Conservation (phyloP, 2,888 invertebrate genomes). For the Augiades crinisus region DNA sequence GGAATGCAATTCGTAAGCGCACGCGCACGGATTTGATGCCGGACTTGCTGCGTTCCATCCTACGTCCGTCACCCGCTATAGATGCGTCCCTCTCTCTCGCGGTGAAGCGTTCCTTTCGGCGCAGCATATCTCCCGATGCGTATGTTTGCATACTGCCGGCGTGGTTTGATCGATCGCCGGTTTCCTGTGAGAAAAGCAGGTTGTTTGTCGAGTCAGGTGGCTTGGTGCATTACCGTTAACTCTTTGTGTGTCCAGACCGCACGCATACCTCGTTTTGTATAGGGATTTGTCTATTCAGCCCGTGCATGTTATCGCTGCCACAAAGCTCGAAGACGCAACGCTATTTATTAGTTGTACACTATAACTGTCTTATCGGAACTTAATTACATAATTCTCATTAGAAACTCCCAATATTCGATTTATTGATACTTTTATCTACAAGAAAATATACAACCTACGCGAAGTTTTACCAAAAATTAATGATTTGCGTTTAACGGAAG, state of each 20-base stretch:
- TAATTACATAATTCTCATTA: too few species aligned
- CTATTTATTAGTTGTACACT: too few species aligned
- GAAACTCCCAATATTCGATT: too few species aligned
- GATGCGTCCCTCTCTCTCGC: constrained; percentile 52
- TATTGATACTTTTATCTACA: too few species aligned
- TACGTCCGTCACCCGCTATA: constrained; percentile 46
- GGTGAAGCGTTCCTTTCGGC: constrained; percentile 48
- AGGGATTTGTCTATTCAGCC: constrained; percentile 31
- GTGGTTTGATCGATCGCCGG: constrained; percentile 71
- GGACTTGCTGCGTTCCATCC: constrained; percentile 62
- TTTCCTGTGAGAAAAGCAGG: constrained; percentile 74
- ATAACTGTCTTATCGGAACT: too few species aligned
- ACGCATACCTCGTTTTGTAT: constrained; percentile 38
- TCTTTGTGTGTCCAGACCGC: constrained; percentile 53
- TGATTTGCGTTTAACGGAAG: not conserved
- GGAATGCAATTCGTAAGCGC: constrained; percentile 77
- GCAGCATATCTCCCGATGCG: constrained; percentile 57
- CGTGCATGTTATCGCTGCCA: constrained; percentile 7
- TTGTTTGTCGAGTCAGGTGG: constrained; percentile 70
- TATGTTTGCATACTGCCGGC: constrained; percentile 68
- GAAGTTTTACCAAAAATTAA: not conserved
- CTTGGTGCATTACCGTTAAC: constrained; percentile 59
- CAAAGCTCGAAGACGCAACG: not conserved
- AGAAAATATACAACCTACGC: not conserved
- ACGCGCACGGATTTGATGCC: constrained; percentile 66